A percentile compares a stretch with the other conserved stretches of the same genome.
Evolutionary conservation across 2,113 vertebrate species (phyloP).

Genomic region (Nestor notabilis): DNA sequence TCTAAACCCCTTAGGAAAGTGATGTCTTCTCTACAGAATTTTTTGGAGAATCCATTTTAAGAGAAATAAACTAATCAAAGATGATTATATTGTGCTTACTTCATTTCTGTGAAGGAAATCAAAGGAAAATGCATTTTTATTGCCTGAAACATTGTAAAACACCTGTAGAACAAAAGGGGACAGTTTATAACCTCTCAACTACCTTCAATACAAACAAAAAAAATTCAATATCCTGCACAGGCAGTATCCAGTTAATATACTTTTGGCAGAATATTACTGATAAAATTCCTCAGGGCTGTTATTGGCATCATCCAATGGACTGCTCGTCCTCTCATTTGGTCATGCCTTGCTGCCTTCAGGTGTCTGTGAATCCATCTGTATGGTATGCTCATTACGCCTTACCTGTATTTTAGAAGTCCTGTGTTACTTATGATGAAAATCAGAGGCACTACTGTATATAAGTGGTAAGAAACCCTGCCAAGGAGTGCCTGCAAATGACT

Average conservation of each 20-base stretch:
- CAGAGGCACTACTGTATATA: neutral
- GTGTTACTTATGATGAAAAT: neutral
- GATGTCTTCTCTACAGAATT: neutral
- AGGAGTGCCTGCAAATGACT: neutral
- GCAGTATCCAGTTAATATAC: neutral
- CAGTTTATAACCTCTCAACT: constrained; percentile 39
- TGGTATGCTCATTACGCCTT: neutral
- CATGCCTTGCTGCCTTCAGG: neutral
- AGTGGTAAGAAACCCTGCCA: neutral
- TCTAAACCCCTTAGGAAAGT: constrained; percentile 15
- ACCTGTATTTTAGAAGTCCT: neutral
- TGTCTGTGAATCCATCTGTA: neutral
- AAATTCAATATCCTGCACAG: constrained; percentile 32
- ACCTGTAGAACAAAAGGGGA: constrained; percentile 12
- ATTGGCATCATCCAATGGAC: neutral
- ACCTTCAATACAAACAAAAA: constrained; percentile 51
- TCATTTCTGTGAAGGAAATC: constrained; percentile 61
- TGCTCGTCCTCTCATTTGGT: neutral
- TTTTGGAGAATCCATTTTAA: constrained; percentile 38
- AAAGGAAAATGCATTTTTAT: constrained; percentile 52
- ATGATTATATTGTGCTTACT: constrained; percentile 12
- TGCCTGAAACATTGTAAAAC: constrained; percentile 33
- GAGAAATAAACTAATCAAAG: constrained; percentile 38
- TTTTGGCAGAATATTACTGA: constrained; percentile 43
- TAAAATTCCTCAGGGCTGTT: constrained; percentile 50